Evolutionary conservation across 2,113 vertebrate genomes (phyloP).

Genomic region (Cyrtonyx montezumae): DNA sequence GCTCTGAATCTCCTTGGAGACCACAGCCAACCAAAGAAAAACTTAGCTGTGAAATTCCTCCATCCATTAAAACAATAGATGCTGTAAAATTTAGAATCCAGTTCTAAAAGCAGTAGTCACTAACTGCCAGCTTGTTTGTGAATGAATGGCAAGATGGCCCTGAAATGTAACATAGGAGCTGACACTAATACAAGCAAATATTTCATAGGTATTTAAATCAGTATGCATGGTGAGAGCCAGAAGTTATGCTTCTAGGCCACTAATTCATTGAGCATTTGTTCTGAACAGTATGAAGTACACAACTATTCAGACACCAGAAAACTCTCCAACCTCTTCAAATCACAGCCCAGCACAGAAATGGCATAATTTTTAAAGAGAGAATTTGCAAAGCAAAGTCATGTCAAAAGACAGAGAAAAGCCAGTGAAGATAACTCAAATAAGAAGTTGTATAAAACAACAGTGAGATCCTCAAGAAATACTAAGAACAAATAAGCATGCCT

Average conservation of each 20-base stretch:
- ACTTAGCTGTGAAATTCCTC: not conserved
- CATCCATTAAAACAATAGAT: not conserved
- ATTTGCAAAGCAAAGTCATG: not conserved
- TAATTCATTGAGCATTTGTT: not conserved
- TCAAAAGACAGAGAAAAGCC: not conserved
- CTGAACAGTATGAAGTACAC: not conserved
- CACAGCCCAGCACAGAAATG: not conserved
- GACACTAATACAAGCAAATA: not conserved
- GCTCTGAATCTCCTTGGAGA: not conserved
- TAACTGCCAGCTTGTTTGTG: not conserved
- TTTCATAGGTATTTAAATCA: not conserved
- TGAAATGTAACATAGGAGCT: not conserved
- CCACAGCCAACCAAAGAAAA: not conserved
- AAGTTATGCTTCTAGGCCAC: not conserved
- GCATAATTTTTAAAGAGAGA: not conserved
- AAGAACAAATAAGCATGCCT: not conserved
- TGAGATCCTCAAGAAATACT: not conserved
- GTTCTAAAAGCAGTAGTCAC: rapidly evolving
- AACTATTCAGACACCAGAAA: conserved; percentile 6
- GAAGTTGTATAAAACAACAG: not conserved
- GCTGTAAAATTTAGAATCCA: not conserved
- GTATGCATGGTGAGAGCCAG: not conserved
- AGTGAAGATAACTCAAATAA: not conserved
- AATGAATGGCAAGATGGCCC: not conserved
- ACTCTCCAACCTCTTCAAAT: not conserved